Evolutionary conservation across 30 jellyfish, hydroid and myxozoan species (phyloP).

Genomic region (Hydractinia echinata): DNA sequence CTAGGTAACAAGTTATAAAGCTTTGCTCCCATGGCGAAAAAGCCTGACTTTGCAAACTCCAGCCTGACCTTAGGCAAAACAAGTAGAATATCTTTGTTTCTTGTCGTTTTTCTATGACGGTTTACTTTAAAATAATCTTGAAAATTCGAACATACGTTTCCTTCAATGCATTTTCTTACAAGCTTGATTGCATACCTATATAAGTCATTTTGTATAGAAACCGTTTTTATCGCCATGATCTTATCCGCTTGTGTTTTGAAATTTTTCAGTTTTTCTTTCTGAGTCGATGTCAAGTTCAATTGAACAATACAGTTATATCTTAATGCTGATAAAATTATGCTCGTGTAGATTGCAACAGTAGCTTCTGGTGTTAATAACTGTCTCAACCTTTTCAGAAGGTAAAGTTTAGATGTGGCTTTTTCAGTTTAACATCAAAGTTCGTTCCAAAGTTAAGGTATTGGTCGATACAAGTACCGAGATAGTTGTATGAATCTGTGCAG

Average conservation of each 20-base stretch:
- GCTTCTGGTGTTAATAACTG: not conserved
- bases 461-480: not conserved
- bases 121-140: conserved; percentile 39
- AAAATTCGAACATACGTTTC: conserved; percentile 49
- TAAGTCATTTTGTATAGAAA: conserved; percentile 38
- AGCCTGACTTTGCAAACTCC: conserved; percentile 48
- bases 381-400: conserved; percentile 14
- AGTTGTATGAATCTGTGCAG: not conserved
- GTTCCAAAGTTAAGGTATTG: conserved; percentile 13
- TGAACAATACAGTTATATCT: conserved; percentile 59
- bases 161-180: conserved; percentile 33
- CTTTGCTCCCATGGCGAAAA: conserved; percentile 60
- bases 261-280: too few relatives aligned
- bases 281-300: too few relatives aligned
- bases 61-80: conserved; percentile 46
- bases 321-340: conserved; percentile 51
- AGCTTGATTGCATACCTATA: conserved; percentile 41
- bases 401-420: conserved; percentile 16
- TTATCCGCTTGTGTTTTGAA: too few relatives aligned
- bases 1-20: conserved; percentile 50
- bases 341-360: conserved; percentile 39
- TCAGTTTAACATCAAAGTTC: not conserved
- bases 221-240: too few relatives aligned
- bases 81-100: conserved; percentile 41
- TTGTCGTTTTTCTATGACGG: conserved; percentile 38